These are phyloP conservation scores for Volucella inanis DNA, from an alignment of 2,888 invertebrate genomes.

Conservation along the genomic window DNA sequence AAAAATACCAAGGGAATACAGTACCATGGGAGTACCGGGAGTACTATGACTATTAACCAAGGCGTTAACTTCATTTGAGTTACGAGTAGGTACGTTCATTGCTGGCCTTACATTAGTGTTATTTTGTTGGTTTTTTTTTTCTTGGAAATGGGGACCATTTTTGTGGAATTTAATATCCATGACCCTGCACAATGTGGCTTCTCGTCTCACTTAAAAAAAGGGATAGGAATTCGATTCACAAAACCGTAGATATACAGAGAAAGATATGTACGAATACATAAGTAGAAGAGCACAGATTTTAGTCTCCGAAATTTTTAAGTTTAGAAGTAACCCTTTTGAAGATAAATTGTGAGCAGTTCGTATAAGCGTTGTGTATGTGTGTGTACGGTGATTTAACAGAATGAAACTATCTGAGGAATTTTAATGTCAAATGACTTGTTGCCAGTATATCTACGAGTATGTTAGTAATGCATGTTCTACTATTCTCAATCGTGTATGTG, in stretches of 20 bases:
- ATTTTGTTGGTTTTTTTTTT: not conserved
- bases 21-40: not conserved
- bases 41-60: not conserved
- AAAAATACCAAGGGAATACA: constrained; percentile 18
- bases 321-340: constrained; percentile 12
- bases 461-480: constrained; percentile 21
- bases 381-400: constrained; percentile 19
- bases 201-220: constrained; percentile 34
- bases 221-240: constrained; percentile 62
- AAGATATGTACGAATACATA: not conserved
- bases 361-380: not conserved
- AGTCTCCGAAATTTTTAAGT: constrained; percentile 15
- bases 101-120: constrained; percentile 3
- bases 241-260: not conserved
- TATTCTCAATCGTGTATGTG: not conserved
- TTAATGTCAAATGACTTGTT: constrained; percentile 73
- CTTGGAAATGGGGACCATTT: constrained; percentile 31
- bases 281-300: not conserved
- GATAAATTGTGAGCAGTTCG: not conserved
- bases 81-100: constrained; percentile 42
- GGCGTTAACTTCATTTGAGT: constrained; percentile 65
- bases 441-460: constrained; percentile 39
- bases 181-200: constrained; percentile 56
- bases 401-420: constrained; percentile 65
- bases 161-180: constrained; percentile 66